These are phyloP conservation scores for Thalassoma bifasciatum DNA, from an alignment of 2,113 vertebrate species.

Conservation along the genomic window DNA sequence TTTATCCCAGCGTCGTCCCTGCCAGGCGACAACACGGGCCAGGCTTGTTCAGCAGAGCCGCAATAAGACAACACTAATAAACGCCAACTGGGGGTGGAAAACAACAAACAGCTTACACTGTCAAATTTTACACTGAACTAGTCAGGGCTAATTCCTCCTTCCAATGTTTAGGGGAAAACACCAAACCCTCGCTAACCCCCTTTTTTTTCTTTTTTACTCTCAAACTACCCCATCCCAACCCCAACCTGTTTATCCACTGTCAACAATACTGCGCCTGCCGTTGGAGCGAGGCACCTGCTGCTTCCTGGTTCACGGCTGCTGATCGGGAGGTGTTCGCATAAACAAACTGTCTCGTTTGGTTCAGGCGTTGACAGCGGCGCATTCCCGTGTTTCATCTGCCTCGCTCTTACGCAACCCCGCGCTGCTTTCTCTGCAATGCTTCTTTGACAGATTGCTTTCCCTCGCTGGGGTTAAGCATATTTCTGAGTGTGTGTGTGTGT, in stretches of 20 bases:
- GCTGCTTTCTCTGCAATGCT: conserved; percentile 20
- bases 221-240: conserved; percentile 57
- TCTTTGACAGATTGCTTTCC: conserved; percentile 25
- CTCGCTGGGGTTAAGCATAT: conserved; percentile 29
- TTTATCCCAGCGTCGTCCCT: conserved; percentile 60
- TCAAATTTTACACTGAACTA: conserved; percentile 77
- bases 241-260: conserved; percentile 85
- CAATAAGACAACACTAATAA: conserved; percentile 78
- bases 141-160: conserved; percentile 72
- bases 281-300: conserved; percentile 82
- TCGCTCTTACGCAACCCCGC: conserved; percentile 70
- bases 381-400: conserved; percentile 75
- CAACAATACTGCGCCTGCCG: conserved; percentile 67
- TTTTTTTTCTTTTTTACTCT: conserved; percentile 31
- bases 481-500: conserved; percentile 27
- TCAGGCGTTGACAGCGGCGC: conserved; percentile 70
- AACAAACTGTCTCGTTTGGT: conserved; percentile 75
- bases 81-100: conserved; percentile 60
- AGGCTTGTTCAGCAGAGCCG: conserved; percentile 73
- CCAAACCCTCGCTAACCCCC: conserved; percentile 36
- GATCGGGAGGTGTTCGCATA: conserved; percentile 70
- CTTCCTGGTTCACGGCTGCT: conserved; percentile 79
- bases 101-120: conserved; percentile 73
- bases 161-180: conserved; percentile 73
- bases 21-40: conserved; percentile 63